These are phyloP conservation scores for Dinothrombium tinctorium DNA, from an alignment of 1,140 invertebrate species.

Conservation along the genomic window DNA sequence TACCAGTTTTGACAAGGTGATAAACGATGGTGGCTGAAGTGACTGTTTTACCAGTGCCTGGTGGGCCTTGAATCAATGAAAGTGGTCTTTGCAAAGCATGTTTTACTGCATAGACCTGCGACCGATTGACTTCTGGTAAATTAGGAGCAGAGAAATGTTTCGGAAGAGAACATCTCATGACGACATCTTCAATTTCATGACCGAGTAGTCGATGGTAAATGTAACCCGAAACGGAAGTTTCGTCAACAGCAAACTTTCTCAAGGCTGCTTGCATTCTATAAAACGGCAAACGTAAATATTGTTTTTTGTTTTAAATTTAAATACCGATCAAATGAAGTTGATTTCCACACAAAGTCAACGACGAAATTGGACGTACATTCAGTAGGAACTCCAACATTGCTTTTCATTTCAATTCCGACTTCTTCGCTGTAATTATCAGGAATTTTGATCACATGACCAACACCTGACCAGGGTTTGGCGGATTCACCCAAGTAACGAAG, in stretches of 20 bases:
- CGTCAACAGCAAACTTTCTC: conserved; percentile 84
- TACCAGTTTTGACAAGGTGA: conserved; percentile 76
- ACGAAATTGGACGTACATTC: conserved; percentile 87
- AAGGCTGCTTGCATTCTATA: conserved; percentile 80
- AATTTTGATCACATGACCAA: conserved; percentile 91
- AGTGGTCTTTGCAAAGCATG: conserved; percentile 89
- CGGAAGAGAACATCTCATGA: conserved; percentile 66
- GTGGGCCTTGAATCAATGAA: conserved; percentile 73
- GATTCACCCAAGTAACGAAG: conserved; percentile 78
- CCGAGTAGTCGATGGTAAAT: conserved; percentile 91
- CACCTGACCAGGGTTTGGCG: conserved; percentile 64
- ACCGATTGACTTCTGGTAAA: conserved; percentile 70
- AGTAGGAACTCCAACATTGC: conserved; percentile 59
- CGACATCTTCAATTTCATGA: conserved; percentile 85
- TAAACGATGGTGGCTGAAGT: conserved; percentile 98
- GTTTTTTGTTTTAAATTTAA: conserved; percentile 7
- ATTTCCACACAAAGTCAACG: conserved; percentile 99
- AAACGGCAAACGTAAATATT: conserved; percentile 4
- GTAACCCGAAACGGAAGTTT: conserved; percentile 82
- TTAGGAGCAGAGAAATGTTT: conserved; percentile 93
- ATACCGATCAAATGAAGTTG: conserved; percentile 88
- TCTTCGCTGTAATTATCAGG: conserved; percentile 97
- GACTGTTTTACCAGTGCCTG: conserved; percentile 94
- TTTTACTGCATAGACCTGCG: conserved; percentile 91
- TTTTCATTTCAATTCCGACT: conserved; percentile 86